These are phyloP conservation scores for Drosophila ironensis DNA, from an alignment of 1,140 invertebrate species.

Conservation along the genomic window DNA sequence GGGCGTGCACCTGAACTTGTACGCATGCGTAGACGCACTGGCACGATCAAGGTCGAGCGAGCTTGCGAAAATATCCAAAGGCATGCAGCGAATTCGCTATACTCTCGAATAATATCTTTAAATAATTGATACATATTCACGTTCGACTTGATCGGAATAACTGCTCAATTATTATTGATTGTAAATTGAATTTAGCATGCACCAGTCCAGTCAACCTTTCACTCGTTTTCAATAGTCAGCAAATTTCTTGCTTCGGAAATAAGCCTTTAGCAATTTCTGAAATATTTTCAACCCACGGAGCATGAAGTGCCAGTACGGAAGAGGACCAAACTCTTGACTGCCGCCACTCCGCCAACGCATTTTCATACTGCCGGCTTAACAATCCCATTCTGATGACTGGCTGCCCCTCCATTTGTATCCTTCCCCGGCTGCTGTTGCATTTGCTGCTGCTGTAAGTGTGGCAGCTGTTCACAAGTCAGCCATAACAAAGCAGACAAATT, in stretches of 20 bases:
- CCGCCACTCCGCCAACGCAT: background rate
- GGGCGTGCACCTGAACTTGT: slow-evolving; percentile 70
- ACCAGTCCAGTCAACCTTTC: too few species aligned
- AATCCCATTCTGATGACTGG: slow-evolving; percentile 3
- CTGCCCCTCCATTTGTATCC: background rate
- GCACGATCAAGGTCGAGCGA: slow-evolving; percentile 50
- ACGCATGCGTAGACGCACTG: slow-evolving; percentile 38
- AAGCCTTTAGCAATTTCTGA: background rate
- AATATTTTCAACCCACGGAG: background rate
- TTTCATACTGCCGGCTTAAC: slow-evolving; percentile 4
- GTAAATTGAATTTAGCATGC: too few species aligned
- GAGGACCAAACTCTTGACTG: background rate
- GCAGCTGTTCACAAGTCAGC: slow-evolving; percentile 37
- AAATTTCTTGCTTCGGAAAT: background rate
- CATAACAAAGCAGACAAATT: slow-evolving; percentile 38
- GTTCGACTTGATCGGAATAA: background rate
- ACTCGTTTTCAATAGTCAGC: too few species aligned
- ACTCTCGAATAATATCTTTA: background rate
- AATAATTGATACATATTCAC: too few species aligned
- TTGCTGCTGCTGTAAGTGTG: slow-evolving; percentile 12
- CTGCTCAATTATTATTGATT: too few species aligned
- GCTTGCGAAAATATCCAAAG: background rate
- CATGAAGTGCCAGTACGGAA: background rate
- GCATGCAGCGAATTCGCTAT: background rate
- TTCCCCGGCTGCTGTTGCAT: background rate